A percentile compares a stretch with the other conserved stretches of the same genome.
phyloP scores from a whole-genome alignment of 2,797 vertebrate genomes.

The Pipistrellus pygmaeus region DNA sequence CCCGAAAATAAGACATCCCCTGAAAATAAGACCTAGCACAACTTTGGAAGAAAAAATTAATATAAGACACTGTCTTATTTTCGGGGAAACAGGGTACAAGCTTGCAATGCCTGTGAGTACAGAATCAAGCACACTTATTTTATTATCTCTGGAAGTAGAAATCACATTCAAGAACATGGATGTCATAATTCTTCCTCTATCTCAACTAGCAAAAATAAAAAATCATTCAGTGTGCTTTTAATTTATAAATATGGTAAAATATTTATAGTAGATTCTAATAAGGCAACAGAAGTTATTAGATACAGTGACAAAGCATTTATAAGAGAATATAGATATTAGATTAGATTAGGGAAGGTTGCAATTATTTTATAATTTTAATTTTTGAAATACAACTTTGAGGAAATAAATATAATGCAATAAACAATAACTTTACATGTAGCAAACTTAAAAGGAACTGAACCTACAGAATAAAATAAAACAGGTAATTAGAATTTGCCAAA shows the following conservation, averaged over 20 bases:
- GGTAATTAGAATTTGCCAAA: background rate
- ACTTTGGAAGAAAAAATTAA: too few relatives aligned
- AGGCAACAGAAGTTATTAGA: background rate
- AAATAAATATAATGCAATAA: background rate
- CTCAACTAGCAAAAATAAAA: background rate
- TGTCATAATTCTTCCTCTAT: background rate
- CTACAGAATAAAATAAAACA: background rate
- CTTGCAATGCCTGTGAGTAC: background rate
- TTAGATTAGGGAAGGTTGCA: background rate
- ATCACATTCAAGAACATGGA: background rate
- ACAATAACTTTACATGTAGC: background rate
- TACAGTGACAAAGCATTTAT: background rate
- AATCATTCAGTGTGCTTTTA: background rate
- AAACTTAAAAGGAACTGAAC: background rate
- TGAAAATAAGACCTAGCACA: too few relatives aligned
- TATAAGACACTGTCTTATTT: too few relatives aligned
- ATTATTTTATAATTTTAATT: background rate
- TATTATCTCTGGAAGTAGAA: conserved; percentile 29
- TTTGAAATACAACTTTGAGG: background rate
- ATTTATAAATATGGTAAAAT: background rate
- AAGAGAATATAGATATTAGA: background rate
- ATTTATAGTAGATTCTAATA: background rate
- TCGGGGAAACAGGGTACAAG: background rate
- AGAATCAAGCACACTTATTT: conserved; percentile 15
- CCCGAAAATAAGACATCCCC: too few relatives aligned